Conservation (phyloP, 1,140 invertebrate genomes). For the Solenopsis fugax region DNA sequence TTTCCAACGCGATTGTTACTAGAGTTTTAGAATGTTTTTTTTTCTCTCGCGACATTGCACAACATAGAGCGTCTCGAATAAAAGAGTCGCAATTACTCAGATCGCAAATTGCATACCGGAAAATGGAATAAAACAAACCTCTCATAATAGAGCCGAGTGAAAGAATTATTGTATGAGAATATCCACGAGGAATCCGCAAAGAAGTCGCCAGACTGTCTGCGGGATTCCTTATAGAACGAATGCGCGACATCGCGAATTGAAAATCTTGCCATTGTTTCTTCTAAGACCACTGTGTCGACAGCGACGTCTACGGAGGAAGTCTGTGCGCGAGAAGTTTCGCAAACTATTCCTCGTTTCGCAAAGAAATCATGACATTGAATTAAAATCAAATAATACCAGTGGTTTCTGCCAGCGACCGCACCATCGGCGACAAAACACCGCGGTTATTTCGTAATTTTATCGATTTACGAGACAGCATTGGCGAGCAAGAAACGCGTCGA, state of each 20-base stretch:
- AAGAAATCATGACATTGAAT: constrained; percentile 73
- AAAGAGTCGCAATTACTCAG: constrained; percentile 40
- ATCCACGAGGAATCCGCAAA: neutral
- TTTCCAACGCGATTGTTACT: constrained; percentile 13
- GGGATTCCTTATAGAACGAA: constrained; percentile 1
- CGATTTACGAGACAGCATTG: constrained; percentile 37
- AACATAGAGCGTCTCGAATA: neutral
- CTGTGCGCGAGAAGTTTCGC: constrained; percentile 48
- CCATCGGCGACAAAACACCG: constrained; percentile 1
- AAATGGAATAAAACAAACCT: constrained; percentile 41
- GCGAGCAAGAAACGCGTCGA: constrained; percentile 22
- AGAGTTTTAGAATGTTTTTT: neutral
- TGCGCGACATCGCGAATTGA: constrained; percentile 44
- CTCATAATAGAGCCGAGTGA: constrained; percentile 37
- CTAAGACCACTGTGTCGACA: neutral
- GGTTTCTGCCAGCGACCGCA: constrained; percentile 23
- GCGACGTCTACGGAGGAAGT: constrained; percentile 12
- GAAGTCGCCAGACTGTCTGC: constrained; percentile 62
- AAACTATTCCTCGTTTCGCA: constrained; percentile 33
- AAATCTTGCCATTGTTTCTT: constrained; percentile 65
- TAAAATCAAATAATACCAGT: constrained; percentile 68
- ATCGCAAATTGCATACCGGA: neutral
- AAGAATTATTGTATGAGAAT: constrained; percentile 26
- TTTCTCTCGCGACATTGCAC: neutral
- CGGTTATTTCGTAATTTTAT: constrained; percentile 49